Conservation (phyloP, 2,797 vertebrate genomes). For the Psittacula echo region DNA sequence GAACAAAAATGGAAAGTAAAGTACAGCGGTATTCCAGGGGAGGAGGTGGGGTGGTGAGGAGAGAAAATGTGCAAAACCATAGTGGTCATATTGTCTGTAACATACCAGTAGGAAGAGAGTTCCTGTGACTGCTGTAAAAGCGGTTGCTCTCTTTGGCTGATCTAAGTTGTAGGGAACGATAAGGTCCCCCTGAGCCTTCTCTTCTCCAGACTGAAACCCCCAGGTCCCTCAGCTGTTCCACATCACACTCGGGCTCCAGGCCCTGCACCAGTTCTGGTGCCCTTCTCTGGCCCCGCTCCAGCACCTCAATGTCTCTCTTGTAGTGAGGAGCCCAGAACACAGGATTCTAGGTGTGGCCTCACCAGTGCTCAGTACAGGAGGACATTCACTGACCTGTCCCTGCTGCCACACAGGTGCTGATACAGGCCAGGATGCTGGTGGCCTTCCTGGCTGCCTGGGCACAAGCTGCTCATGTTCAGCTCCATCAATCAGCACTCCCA, state of each 20-base stretch:
- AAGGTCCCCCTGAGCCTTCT: neutral
- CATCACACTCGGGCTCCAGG: neutral
- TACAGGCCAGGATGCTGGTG: neutral
- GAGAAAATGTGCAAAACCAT: neutral
- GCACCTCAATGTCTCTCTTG: neutral
- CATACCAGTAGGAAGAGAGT: neutral
- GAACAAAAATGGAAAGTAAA: neutral
- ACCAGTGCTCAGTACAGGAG: neutral
- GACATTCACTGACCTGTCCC: neutral
- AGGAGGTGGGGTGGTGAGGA: too few relatives aligned
- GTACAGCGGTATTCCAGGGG: neutral
- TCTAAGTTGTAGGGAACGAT: neutral
- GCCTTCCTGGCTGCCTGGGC: neutral
- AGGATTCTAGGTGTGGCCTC: neutral
- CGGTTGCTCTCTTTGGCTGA: neutral
- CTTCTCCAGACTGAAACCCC: neutral
- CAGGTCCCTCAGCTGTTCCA: neutral
- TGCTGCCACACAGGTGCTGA: neutral
- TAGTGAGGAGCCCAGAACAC: neutral
- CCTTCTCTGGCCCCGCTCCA: neutral
- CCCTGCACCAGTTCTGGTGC: neutral
- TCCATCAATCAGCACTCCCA: neutral
- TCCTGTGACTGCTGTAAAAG: neutral
- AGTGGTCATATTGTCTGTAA: neutral
- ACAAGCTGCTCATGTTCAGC: neutral